Base-by-base conservation (phyloP, 2,113 vertebrate species). In the Gallinago undulata region DNA sequence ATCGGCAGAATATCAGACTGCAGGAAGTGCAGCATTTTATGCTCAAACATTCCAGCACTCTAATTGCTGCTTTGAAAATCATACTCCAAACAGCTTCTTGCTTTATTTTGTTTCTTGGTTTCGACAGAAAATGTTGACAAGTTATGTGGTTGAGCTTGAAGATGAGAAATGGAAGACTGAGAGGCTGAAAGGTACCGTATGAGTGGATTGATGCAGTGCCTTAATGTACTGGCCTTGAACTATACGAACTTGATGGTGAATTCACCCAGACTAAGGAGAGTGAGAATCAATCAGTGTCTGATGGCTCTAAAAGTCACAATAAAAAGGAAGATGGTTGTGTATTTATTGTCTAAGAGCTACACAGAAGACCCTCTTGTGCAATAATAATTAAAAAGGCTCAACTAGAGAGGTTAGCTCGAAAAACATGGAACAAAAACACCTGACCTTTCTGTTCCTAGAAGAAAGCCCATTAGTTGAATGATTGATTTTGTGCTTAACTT, bases 141-240 rank as follows among this genome's bases (percentile, higher is more conserved):
- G 95, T 13, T 2, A 89, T 53, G 63, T 33, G 78, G 68, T 87
- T 88, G 48, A 91, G 47, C 53, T 66, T 75, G 67, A 57, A 74
- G 57, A 76, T 84, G 64, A 94, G 62, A 92, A 95, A 87, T 75
- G 31, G 12, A 47, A 88, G 10, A 39, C 1, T n/a, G 28, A 96
- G 50, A 30, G 77, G 35, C 63, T 74, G 78, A 94, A 67, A 73
- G 31, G 66, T 73, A 72, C 15, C 0, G 0, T 70, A 37, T 0
- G 16, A 74, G 60, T 66, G 69, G 64, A 91, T 90, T 94, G 91
- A 97, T 96, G 64, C 74, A 37, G 47, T 95, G 6, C 67, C 76
- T 94, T 93, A 97, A 97, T 84, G 88, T 60, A 75, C 90, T 95
- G 93, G 94, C 64, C 90, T 96, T 96, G 85, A 95, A 93, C 77